These are phyloP conservation scores for Dryobotodes eremita DNA, from an alignment of 2,888 invertebrate species.

Conservation along the genomic window DNA sequence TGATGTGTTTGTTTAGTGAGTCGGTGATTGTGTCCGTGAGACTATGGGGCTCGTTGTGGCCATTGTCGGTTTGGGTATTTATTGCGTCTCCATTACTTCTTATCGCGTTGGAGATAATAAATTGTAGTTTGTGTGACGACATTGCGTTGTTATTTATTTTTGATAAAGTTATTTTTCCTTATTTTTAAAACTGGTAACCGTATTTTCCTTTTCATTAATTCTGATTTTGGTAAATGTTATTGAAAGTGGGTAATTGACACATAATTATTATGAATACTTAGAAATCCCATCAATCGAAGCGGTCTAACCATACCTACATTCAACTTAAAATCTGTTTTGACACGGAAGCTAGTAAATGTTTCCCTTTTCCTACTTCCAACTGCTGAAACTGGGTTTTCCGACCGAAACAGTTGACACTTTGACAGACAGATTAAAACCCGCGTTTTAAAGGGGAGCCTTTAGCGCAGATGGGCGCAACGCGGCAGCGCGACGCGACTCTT, in stretches of 20 bases:
- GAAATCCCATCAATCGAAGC: not conserved
- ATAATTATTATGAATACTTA: not conserved
- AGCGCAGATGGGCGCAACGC: no score
- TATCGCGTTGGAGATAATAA: constrained; percentile 48
- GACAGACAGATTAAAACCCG: not conserved
- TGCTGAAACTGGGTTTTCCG: not conserved
- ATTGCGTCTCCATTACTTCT: constrained; percentile 34
- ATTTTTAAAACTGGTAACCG: not conserved
- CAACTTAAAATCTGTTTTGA: not conserved
- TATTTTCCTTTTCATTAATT: not conserved
- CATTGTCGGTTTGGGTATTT: constrained; percentile 42
- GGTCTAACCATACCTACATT: not conserved
- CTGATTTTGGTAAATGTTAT: not conserved
- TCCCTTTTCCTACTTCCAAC: not conserved
- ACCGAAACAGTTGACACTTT: not conserved
- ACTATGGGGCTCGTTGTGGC: constrained; percentile 43
- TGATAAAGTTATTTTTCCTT: not conserved
- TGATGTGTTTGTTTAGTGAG: constrained; percentile 57
- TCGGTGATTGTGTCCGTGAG: constrained; percentile 45
- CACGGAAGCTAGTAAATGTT: not conserved
- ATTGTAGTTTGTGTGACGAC: constrained; percentile 47
- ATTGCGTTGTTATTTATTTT: constrained; percentile 26
- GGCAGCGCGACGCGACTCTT: no score
- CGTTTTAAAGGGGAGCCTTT: not conserved
- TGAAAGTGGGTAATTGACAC: not conserved